Evolutionary conservation across 2,797 vertebrate genomes (phyloP).

Genomic region (Luscinia luscinia): DNA sequence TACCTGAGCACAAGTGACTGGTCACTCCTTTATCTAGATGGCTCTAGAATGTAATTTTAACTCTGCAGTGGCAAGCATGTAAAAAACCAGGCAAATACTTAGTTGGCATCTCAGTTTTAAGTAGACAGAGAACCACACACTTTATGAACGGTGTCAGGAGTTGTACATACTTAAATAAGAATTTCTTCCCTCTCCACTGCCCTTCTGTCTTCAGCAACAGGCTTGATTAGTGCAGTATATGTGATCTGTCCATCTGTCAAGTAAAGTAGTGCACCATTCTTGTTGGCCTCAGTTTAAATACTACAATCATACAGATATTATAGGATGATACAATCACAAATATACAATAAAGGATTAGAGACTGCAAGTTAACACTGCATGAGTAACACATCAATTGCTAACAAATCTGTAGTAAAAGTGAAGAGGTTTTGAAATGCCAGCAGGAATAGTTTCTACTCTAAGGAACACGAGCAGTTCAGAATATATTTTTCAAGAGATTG

Average conservation of each 20-base stretch:
- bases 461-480: neutral
- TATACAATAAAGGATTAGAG: neutral
- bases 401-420: neutral
- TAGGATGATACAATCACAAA: neutral
- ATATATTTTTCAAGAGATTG: neutral
- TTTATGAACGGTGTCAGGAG: neutral
- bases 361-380: neutral
- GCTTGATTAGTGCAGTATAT: rapidly evolving
- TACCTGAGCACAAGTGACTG: neutral
- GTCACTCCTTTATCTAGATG: rapidly evolving
- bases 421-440: neutral
- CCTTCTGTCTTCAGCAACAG: neutral
- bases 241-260: neutral
- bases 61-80: neutral
- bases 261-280: neutral
- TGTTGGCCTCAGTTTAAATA: neutral
- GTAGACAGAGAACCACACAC: rapidly evolving
- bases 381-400: neutral
- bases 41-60: neutral
- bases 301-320: neutral
- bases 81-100: neutral
- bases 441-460: neutral
- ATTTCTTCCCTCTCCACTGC: neutral
- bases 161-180: neutral
- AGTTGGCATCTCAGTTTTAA: neutral